Evolutionary conservation across 2,797 vertebrate species (phyloP).

Genomic region (Arnoldichthys spilopterus): DNA sequence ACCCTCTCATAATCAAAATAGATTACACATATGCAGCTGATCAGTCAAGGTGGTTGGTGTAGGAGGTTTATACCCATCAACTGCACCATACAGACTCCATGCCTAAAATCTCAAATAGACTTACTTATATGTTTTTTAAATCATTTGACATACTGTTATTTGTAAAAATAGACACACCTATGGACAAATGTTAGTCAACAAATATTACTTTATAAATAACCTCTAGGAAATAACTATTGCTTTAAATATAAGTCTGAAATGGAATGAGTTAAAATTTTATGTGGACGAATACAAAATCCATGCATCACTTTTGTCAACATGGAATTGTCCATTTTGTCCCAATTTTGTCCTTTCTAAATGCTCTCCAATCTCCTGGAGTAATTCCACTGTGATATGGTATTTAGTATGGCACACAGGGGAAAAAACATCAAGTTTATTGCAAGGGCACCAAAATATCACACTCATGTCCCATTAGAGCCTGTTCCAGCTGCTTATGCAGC

Average conservation of each 20-base stretch:
- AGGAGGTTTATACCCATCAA: too few species aligned
- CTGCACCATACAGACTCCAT: not conserved
- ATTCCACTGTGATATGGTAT: constrained; percentile 44
- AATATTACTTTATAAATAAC: too few species aligned
- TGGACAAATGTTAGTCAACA: too few species aligned
- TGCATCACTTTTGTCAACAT: not conserved
- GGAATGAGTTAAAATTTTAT: not conserved
- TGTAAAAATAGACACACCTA: too few species aligned
- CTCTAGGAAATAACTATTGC: too few species aligned
- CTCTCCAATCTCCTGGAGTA: constrained; percentile 16
- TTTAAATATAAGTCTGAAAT: not conserved
- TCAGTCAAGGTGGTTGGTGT: not conserved
- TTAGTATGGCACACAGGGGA: constrained; percentile 34
- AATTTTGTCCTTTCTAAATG: constrained; percentile 6
- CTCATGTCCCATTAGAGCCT: constrained; percentile 24
- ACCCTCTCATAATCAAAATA: not conserved
- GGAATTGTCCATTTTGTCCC: not conserved
- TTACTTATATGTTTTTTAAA: not conserved
- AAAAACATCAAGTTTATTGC: constrained; percentile 50
- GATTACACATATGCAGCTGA: not conserved
- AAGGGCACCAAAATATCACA: constrained; percentile 55
- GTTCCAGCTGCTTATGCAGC: constrained; percentile 43
- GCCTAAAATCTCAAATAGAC: not conserved
- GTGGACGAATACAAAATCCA: not conserved
- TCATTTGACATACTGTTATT: too few species aligned